Conservation (phyloP, 2,888 invertebrate species). For the Thereva unica region DNA sequence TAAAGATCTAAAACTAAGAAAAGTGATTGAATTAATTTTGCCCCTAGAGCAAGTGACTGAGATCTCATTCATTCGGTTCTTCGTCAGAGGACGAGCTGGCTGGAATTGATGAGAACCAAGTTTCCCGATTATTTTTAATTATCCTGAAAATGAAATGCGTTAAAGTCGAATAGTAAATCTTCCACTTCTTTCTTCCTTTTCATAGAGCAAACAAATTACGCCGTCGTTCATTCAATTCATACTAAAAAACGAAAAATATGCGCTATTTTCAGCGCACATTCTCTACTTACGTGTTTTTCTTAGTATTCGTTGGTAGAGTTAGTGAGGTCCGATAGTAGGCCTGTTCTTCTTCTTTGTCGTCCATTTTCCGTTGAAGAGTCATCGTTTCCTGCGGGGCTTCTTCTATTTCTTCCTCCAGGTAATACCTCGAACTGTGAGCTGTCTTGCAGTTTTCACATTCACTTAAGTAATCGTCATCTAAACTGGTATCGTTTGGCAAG, state of each 20-base stretch:
- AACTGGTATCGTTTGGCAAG: slow-evolving; percentile 57
- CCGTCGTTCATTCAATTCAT: background rate
- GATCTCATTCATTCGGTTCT: slow-evolving; percentile 57
- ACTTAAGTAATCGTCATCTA: slow-evolving; percentile 75
- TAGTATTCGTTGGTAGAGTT: slow-evolving; percentile 68
- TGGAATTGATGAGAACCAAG: slow-evolving; percentile 68
- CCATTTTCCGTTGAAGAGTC: slow-evolving; percentile 66
- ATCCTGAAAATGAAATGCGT: slow-evolving; percentile 51
- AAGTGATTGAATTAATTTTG: slow-evolving; percentile 8
- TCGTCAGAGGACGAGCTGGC: slow-evolving; percentile 62
- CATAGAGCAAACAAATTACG: no score
- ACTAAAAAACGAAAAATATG: background rate
- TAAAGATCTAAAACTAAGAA: background rate
- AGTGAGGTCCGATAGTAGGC: slow-evolving; percentile 67
- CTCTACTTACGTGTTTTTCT: slow-evolving; percentile 56
- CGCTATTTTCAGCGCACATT: background rate
- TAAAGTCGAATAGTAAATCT: background rate
- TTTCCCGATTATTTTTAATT: slow-evolving; percentile 61
- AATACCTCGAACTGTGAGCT: slow-evolving; percentile 70
- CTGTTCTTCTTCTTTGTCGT: slow-evolving; percentile 56
- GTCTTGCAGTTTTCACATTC: slow-evolving; percentile 87
- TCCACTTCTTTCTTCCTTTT: no score
- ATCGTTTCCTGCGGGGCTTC: slow-evolving; percentile 68
- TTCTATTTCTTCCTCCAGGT: slow-evolving; percentile 62
- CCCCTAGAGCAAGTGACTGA: slow-evolving; percentile 57